Evolutionary conservation across 2,888 invertebrate genomes (phyloP).

Genomic region (Nephrotoma flavescens): DNA sequence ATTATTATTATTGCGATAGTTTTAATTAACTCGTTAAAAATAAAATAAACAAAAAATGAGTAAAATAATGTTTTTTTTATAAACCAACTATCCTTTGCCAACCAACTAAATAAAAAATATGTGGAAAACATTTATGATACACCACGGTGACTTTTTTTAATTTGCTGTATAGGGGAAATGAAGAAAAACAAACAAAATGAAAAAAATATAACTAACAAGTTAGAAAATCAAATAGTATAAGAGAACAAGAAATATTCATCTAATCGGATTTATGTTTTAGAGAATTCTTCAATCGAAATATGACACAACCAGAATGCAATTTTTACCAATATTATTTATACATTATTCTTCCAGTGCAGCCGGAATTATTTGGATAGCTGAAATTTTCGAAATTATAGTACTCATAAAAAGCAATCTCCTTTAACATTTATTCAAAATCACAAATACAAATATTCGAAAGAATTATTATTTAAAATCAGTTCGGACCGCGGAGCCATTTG

Average conservation of each 20-base stretch:
- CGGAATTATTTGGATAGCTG: too few species aligned
- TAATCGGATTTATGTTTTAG: not conserved
- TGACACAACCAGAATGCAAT: too few species aligned
- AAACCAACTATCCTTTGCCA: not conserved
- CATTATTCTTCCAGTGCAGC: too few species aligned
- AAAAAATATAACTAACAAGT: not conserved
- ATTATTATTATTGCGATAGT: not conserved
- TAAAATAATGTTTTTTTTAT: not conserved
- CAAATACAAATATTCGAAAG: too few species aligned
- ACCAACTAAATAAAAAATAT: not conserved
- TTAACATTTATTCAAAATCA: too few species aligned
- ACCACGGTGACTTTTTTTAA: not conserved
- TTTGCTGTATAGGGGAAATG: not conserved
- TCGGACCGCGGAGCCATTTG: too few species aligned
- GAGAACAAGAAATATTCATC: not conserved
- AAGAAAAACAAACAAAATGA: not conserved
- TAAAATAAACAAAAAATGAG: constrained; percentile 1
- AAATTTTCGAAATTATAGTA: too few species aligned
- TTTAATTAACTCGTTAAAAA: not conserved
- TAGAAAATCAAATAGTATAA: not conserved
- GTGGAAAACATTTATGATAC: not conserved
- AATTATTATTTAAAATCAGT: too few species aligned
- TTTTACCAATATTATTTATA: too few species aligned
- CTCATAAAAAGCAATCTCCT: too few species aligned
- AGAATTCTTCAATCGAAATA: not conserved